These are phyloP conservation scores for Lucifuga dentata DNA, from an alignment of 2,113 vertebrate genomes.

Conservation along the genomic window DNA sequence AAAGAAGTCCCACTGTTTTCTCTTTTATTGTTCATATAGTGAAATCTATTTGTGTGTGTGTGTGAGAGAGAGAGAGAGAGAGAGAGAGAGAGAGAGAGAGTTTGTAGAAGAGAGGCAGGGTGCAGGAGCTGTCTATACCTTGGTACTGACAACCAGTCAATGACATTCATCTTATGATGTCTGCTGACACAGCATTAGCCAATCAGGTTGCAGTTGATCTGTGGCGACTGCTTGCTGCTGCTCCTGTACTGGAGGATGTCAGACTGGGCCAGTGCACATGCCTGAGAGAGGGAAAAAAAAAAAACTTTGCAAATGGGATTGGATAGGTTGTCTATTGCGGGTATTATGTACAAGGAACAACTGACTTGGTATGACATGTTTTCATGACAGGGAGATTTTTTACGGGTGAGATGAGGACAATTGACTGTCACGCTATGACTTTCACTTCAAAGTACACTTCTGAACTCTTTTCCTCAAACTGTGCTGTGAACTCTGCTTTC, in stretches of 20 bases:
- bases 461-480: no score
- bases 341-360: no score
- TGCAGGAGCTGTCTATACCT: slow-evolving; percentile 72
- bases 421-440: no score
- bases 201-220: slow-evolving; percentile 86
- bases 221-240: slow-evolving; percentile 79
- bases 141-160: slow-evolving; percentile 84
- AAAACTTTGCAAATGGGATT: not conserved
- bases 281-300: slow-evolving; percentile 5
- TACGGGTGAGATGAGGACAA: not conserved
- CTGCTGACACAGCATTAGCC: slow-evolving; percentile 91
- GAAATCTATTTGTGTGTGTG: not conserved
- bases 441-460: no score
- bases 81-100: not conserved
- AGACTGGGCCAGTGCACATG: slow-evolving; percentile 34
- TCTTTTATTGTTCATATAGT: slow-evolving; percentile 12
- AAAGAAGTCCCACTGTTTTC: not conserved
- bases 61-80: not conserved
- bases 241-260: slow-evolving; percentile 53
- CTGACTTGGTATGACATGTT: slow-evolving; percentile 1
- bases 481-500: no score
- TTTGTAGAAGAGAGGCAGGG: slow-evolving; percentile 25
- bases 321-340: slow-evolving; percentile 16
- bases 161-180: slow-evolving; percentile 93
- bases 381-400: slow-evolving; percentile 3